Evolutionary conservation across 2,888 invertebrate species (phyloP).

Genomic region (Ecliptopera silaceata): DNA sequence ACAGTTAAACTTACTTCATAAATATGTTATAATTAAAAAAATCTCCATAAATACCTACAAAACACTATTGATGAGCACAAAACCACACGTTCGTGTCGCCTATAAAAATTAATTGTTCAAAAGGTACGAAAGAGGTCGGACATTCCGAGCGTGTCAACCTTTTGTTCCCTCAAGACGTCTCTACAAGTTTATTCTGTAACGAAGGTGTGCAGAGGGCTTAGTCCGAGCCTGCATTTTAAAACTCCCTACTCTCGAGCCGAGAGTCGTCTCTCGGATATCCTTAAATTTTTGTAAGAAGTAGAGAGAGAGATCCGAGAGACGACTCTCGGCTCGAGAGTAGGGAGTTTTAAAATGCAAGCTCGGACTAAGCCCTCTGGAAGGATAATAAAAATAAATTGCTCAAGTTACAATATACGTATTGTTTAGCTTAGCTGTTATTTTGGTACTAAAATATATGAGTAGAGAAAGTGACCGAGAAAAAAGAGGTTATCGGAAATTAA

Average conservation of each 20-base stretch:
- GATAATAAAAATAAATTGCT: not conserved
- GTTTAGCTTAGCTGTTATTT: not conserved
- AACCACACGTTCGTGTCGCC: constrained; percentile 40
- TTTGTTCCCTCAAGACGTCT: constrained; percentile 29
- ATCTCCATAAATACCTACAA: not conserved
- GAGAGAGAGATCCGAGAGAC: no score
- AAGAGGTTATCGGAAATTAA: no score
- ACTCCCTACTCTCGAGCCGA: no score
- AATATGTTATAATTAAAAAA: not conserved
- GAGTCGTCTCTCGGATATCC: no score
- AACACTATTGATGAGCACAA: constrained; percentile 15
- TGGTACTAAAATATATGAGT: not conserved
- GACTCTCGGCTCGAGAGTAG: no score
- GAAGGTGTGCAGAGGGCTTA: no score
- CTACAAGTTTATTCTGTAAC: constrained; percentile 24
- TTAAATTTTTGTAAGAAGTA: no score
- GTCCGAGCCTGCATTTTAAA: no score
- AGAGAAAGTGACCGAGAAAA: no score
- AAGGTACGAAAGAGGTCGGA: constrained; percentile 38
- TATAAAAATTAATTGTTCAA: constrained; percentile 46
- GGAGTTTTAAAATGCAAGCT: no score
- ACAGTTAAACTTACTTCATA: no score
- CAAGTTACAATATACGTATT: not conserved
- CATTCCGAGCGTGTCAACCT: constrained; percentile 49
- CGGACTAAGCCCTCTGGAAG: no score